Percentiles rank a stretch among this genome's conserved stretches.
phyloP scores from a whole-genome alignment of 2,888 invertebrate species.

The Aproaerema taeniolella region DNA sequence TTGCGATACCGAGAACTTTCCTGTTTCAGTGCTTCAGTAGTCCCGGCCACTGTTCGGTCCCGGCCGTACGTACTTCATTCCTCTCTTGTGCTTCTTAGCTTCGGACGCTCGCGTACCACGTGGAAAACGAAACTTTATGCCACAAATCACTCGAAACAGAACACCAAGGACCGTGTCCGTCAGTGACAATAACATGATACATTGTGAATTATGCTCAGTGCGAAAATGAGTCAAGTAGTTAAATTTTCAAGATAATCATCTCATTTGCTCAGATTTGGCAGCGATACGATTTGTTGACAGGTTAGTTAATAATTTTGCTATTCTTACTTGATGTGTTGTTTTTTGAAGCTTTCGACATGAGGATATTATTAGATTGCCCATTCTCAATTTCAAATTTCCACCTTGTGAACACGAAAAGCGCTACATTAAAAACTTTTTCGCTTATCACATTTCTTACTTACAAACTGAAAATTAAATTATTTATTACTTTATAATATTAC shows the following conservation, averaged over 20 bases:
- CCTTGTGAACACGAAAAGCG: no score
- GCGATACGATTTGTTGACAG: slow-evolving; percentile 45
- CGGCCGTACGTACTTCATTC: no score
- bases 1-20: background rate
- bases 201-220: background rate
- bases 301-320: slow-evolving; percentile 34
- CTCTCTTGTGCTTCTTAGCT: background rate
- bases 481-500: background rate
- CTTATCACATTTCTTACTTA: background rate
- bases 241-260: background rate
- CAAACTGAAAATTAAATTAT: background rate
- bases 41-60: no score
- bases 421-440: background rate
- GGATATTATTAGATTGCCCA: no score
- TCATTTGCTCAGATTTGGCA: slow-evolving; percentile 3
- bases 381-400: no score
- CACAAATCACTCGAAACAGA: no score
- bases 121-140: background rate
- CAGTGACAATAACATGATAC: slow-evolving; percentile 26
- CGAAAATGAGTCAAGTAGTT: background rate
- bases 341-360: background rate
- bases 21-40: background rate
- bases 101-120: background rate
- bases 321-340: background rate
- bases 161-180: slow-evolving; percentile 24